Evolutionary conservation across 2,113 vertebrate genomes (phyloP).

Genomic region (Pangasianodon hypophthalmus): DNA sequence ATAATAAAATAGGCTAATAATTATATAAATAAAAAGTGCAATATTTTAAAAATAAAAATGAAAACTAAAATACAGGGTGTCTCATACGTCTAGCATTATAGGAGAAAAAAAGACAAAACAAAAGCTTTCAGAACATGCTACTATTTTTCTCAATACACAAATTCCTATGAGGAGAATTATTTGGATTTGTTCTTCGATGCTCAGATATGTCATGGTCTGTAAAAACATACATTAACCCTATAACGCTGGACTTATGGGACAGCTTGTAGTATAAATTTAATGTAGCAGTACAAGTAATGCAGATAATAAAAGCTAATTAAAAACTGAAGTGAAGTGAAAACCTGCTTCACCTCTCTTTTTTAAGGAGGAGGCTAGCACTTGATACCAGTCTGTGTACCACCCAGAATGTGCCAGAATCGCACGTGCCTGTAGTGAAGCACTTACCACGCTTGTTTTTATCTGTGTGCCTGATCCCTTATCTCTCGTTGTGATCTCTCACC

Average conservation of each 20-base stretch:
- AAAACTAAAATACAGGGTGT: neutral
- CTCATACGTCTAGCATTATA: neutral
- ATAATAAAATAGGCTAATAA: neutral
- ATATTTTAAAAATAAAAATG: neutral
- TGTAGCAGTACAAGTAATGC: neutral
- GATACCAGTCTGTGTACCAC: neutral
- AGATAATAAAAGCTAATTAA: neutral
- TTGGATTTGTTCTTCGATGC: neutral
- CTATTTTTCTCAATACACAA: neutral
- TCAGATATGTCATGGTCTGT: neutral
- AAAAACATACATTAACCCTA: neutral
- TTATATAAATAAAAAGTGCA: neutral
- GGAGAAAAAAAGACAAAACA: neutral
- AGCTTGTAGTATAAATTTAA: neutral
- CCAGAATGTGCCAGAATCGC: neutral
- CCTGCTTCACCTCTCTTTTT: neutral
- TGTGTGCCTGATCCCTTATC: neutral
- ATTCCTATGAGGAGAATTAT: neutral
- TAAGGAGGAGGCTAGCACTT: neutral
- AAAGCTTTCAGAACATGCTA: neutral
- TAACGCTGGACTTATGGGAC: neutral
- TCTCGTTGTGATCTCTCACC: constrained; percentile 11
- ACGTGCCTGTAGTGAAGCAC: constrained; percentile 11
- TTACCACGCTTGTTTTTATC: neutral
- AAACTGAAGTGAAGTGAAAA: neutral